phyloP scores from a whole-genome alignment of 2,797 vertebrate species.

The Myotis planiceps region DNA sequence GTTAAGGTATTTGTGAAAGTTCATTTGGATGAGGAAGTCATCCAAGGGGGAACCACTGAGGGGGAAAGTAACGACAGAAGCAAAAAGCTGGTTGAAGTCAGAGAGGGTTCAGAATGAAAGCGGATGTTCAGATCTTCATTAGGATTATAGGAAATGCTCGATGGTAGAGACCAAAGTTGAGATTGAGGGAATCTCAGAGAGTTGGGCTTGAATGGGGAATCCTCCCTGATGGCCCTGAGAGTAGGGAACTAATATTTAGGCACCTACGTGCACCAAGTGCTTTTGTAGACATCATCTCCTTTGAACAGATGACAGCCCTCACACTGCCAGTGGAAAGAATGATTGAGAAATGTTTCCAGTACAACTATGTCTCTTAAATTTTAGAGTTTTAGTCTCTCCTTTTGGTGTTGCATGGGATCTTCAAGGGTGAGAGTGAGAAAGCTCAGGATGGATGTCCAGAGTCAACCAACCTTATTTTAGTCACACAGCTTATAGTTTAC shows the following conservation, averaged over 20 bases:
- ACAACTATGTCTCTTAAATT: not conserved
- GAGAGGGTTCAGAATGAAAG: not conserved
- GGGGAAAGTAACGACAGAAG: not conserved
- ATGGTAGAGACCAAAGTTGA: not conserved
- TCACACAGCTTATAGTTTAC: not conserved
- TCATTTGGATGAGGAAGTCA: slow-evolving; percentile 31
- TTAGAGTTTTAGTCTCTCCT: not conserved
- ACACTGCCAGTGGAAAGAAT: not conserved
- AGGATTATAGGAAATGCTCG: not conserved
- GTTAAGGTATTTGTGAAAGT: slow-evolving; percentile 42
- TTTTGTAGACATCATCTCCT: not conserved
- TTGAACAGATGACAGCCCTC: not conserved
- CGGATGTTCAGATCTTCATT: not conserved
- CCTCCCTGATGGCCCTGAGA: not conserved
- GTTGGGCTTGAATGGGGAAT: not conserved
- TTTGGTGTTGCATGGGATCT: not conserved
- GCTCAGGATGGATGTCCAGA: not conserved
- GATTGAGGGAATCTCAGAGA: not conserved
- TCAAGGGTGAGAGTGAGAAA: not conserved
- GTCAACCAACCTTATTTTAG: not conserved
- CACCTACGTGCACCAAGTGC: not conserved
- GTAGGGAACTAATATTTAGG: not conserved
- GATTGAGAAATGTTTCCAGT: not conserved
- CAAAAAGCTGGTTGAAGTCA: not conserved
- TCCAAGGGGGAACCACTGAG: not conserved